Evolutionary conservation across 2,797 vertebrate species (phyloP), one percentile per base, ranked within the genome.

Genomic region (Schizothorax lantsangensis): DNA sequence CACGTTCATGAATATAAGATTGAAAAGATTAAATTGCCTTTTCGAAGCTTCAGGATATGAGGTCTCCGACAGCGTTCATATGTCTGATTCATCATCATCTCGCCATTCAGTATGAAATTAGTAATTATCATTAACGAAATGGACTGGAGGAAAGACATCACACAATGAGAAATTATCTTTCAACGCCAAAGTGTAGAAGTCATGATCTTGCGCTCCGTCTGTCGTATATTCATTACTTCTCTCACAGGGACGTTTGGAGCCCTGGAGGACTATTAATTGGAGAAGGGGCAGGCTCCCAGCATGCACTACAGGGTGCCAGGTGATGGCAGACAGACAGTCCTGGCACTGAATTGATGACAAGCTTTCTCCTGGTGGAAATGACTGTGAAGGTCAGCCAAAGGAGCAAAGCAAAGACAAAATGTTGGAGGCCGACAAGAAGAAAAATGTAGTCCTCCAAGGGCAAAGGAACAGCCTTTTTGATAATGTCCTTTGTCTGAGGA

Each of bases 321-420:
- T 88, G 89, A 90, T 84, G 86, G 89, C 84, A 87, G 82, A 87
- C 88, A 88, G 87, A 90, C 90, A 90, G 78, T 74, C 78, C 87
- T 89, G 88, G 89, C 86, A 79, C 74, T 84, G 66, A 91, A 91
- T 89, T 90, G 89, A 90, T 91, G 90, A 91, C 81, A 79, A 84
- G 86, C 71, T 78, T 85, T 87, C 77, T 88, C 81, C 68, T 86
- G 52, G 87, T 88, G 78, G 88, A 90, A 89, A 88, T 43, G 78
- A 86, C 74, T 88, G 77, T 90, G 90, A 91, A 91, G 90, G 90
- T 90, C 90, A 90, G 87, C 89, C 89, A 91, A 87, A 86, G 57
- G 74, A 82, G 83, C 75, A 86, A 83, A 83, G 77, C n/a, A 89
- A 81, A 88, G 90, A 89, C 84, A 83, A 87, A 90, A 88, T 84